Base-by-base conservation (phyloP, 1,140 invertebrate species). In the Danaus melanippus region DNA sequence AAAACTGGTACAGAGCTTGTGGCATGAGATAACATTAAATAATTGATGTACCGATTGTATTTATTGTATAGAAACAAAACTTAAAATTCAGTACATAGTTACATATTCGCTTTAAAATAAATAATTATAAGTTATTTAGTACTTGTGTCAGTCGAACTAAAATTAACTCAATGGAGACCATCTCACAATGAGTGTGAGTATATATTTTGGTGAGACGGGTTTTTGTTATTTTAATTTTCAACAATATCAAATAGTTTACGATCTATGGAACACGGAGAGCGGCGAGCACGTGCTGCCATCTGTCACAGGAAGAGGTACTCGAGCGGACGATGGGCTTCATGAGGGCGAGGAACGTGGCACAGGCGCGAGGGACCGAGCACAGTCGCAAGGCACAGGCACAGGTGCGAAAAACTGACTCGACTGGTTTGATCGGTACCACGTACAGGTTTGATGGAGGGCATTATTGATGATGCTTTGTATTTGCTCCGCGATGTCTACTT, bases 301-400 rank as follows among this genome's bases (percentile, higher is more conserved):
- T 82, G 76, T 50, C 70, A 71, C 77, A 77, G 77, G 79, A 81
- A 83, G 78, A 58, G 56, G 52, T 71, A 62, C 68, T 76, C 70
- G 68, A 64, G 67, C 74, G 76, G 68, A 74, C 71, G 66, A 68
- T 73, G 74, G 77, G 77, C 77, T 78, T 79, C 75, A 46, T 55
- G 53, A 43, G 46, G 54, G 48, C 42, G 40, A 12, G 32, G 21
- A 32, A 32, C 21, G 21, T 32, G 21, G 15, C 57, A 59, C 58
- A 60, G 58, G 58, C 55, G 58, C 48, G 53, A 60, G 55, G 55
- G 50, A 60, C 58, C 51, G 52, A 55, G 21, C 21, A 32, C 17
- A 21, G 17, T 1, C 17, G 5, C 17, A 21, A 5, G 5, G 17
- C 17, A 21, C 46, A 12, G 32, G 15, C 57, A 59, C 58, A 60